Conservation (phyloP, 2,888 invertebrate species). For the Eremobia ochroleuca region DNA sequence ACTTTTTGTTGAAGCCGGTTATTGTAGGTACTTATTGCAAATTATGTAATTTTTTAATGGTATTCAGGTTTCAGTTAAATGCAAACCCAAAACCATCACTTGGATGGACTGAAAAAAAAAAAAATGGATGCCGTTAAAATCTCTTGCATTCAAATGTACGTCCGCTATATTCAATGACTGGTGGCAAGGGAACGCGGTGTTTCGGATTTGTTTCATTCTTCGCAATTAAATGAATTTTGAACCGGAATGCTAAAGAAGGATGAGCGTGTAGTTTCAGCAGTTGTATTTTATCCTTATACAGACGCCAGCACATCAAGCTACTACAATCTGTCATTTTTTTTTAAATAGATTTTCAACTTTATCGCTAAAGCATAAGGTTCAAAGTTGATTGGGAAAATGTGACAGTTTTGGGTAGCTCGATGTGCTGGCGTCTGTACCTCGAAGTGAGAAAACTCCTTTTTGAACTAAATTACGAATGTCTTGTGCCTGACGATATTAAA, state of each 20-base stretch:
- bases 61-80: too few relatives aligned
- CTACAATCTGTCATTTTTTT: too few relatives aligned
- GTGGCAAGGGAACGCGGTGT: neutral
- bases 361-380: too few relatives aligned
- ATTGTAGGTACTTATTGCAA: too few relatives aligned
- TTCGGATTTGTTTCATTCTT: neutral
- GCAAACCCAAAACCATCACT: too few relatives aligned
- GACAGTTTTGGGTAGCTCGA: too few relatives aligned
- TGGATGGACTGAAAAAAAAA: neutral
- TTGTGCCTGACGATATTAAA: constrained; percentile 40
- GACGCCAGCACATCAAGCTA: too few relatives aligned
- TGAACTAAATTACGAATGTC: constrained; percentile 1
- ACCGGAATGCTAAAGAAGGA: neutral
- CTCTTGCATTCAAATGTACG: neutral
- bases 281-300: neutral
- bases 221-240: neutral
- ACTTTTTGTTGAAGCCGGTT: too few relatives aligned
- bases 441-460: neutral
- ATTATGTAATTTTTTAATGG: too few relatives aligned
- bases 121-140: neutral
- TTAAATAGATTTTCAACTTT: too few relatives aligned
- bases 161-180: constrained; percentile 12
- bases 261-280: neutral
- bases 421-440: too few relatives aligned
- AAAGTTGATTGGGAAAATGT: too few relatives aligned